phyloP scores from a whole-genome alignment of 1,140 invertebrate species.

The Brachionus rotundiformis region DNA sequence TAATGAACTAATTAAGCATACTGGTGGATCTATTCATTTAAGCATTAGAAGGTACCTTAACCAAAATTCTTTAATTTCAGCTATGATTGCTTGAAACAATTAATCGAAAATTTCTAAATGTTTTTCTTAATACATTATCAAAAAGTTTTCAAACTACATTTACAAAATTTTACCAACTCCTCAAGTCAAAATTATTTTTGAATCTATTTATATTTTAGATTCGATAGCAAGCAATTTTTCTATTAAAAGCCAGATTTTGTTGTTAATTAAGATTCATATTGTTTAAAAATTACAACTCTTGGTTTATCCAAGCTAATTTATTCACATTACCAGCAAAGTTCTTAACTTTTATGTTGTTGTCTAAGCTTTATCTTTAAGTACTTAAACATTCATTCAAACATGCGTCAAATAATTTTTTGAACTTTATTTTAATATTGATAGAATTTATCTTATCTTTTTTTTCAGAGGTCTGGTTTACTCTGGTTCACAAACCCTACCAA shows the following conservation, averaged over 20 bases:
- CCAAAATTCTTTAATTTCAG: conserved; percentile 5
- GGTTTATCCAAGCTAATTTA: conserved; percentile 4
- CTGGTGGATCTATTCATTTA: conserved; percentile 63
- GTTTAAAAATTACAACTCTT: conserved; percentile 1
- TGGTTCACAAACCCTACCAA: conserved; percentile 28
- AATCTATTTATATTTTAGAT: not conserved
- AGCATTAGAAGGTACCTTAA: conserved; percentile 57
- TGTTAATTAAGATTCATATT: not conserved
- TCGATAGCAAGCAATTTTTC: not conserved
- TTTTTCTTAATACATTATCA: conserved; percentile 1
- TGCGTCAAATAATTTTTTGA: not conserved
- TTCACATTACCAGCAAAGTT: not conserved
- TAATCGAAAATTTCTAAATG: not conserved
- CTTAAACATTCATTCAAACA: not conserved
- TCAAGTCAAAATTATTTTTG: not conserved
- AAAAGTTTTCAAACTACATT: not conserved
- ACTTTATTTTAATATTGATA: not conserved
- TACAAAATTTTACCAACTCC: not conserved
- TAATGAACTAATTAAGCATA: conserved; percentile 80
- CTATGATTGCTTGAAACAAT: not conserved
- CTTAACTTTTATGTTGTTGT: not conserved
- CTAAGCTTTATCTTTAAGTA: conserved; percentile 4
- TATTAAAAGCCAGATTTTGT: not conserved
- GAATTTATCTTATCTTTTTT: not conserved
- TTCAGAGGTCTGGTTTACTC: not conserved